phyloP scores from a whole-genome alignment of 2,113 vertebrate species.

The Charina bottae region DNA sequence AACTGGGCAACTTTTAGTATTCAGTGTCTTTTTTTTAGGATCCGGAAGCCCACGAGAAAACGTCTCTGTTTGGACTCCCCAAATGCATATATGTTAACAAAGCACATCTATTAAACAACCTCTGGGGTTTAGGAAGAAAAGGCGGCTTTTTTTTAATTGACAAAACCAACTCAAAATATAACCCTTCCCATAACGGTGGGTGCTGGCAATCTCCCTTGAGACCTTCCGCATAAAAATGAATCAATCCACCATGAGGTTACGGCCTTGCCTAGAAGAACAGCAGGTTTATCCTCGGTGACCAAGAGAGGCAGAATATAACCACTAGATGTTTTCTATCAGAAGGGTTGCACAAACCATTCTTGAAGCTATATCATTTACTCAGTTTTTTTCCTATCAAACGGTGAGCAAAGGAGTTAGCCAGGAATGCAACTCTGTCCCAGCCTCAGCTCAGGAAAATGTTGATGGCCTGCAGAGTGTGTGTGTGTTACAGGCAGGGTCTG shows the following conservation, averaged over 20 bases:
- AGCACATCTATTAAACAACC: not conserved
- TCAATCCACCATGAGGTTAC: not conserved
- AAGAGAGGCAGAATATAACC: not conserved
- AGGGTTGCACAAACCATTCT: not conserved
- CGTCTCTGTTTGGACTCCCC: not conserved
- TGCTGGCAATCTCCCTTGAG: not conserved
- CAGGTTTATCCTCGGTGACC: not conserved
- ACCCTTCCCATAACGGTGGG: not conserved
- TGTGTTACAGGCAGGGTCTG: not conserved
- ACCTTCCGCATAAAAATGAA: not conserved
- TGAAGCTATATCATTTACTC: not conserved
- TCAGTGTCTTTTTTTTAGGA: not conserved
- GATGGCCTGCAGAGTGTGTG: not conserved
- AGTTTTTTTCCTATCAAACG: not conserved
- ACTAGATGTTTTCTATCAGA: no score
- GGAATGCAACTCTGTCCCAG: not conserved
- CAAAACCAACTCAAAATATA: not conserved
- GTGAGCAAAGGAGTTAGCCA: not conserved
- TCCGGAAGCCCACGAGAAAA: not conserved
- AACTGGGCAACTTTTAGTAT: constrained; percentile 18
- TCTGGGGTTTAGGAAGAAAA: not conserved
- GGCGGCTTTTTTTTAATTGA: not conserved
- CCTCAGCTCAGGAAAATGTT: not conserved
- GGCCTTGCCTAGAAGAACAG: not conserved
- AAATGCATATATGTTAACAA: not conserved